Evolutionary conservation across 2,888 invertebrate species (phyloP), one percentile per base, ranked within the genome.

Genomic region (Belgica antarctica): DNA sequence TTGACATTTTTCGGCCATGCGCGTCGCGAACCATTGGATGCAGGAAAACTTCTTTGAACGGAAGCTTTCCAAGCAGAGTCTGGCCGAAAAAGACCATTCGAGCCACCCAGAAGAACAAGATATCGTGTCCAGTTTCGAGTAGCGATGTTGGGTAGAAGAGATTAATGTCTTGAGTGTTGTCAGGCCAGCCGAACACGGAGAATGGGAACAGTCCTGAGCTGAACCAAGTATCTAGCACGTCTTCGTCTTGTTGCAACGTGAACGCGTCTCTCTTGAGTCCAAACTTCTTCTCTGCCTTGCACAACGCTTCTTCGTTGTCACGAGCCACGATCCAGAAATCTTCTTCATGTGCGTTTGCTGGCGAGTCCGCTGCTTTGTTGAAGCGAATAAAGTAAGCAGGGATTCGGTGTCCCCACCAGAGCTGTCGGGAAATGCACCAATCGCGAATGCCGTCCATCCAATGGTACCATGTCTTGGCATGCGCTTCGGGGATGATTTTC

Each of bases 381-480:
- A 86, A 79, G 8, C 82, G 83, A 12, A 94, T 87, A 76, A 84
- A 87, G 78, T 97, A 99, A 0, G 94, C 96, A 0, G 99, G 99
- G 73, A 99, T 95, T 71, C 94, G 87, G 80, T 99, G 99, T 1
- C 99, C 99, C 99, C 99, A 99, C 99, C 99, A 99, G 70, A 99
- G 83, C 79, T 99, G 99, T 1, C 94, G 84, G 0, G 97, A 98
- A 71, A 99, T 93, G 80, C 99, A 99, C 99, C 99, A 99, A 80
- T 99, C 98, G 2, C 96, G 83, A 74, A 96, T 95, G 76, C 93
- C 93, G 76, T 92, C 92, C 86, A 99, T 89, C 98, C 98, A 99
- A 76, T 89, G 87, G 79, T 87, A 89, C 99, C 99, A 99, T 31
- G 87, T 93, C 81, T 93, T 94, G 73, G 89, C 89, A 79, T 96